phyloP scores from a whole-genome alignment of 1,140 invertebrate species.

The Eriosoma lanigerum region DNA sequence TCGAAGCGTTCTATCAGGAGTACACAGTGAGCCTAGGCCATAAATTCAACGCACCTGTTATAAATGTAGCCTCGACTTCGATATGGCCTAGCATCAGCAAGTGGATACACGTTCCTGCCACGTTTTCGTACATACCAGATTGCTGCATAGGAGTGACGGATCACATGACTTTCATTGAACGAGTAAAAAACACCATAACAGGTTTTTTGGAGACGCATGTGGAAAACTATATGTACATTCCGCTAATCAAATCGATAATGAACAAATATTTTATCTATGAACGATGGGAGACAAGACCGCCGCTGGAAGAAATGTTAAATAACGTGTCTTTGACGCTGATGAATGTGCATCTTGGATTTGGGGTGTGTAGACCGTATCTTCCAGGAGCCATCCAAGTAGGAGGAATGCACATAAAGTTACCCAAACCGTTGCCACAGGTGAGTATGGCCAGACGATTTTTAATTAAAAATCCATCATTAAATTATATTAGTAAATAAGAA shows the following conservation, averaged over 20 bases:
- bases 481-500: no score
- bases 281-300: conserved; percentile 56
- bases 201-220: conserved; percentile 11
- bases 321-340: conserved; percentile 58
- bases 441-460: no score
- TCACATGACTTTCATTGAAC: conserved; percentile 63
- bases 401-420: conserved; percentile 60
- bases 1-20: conserved; percentile 57
- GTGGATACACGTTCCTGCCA: conserved; percentile 48
- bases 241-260: conserved; percentile 50
- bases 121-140: conserved; percentile 62
- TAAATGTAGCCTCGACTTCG: conserved; percentile 42
- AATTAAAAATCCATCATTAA: no score
- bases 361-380: conserved; percentile 56
- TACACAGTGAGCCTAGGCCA: conserved; percentile 55
- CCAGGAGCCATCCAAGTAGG: conserved; percentile 59
- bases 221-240: conserved; percentile 52
- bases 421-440: conserved; percentile 64
- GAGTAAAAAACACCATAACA: conserved; percentile 61
- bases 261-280: conserved; percentile 51
- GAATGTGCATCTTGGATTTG: conserved; percentile 58
- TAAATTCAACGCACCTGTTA: conserved; percentile 56
- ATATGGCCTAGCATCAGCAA: not conserved
- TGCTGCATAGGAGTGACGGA: conserved; percentile 60
- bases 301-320: conserved; percentile 58